Conservation (phyloP, 1,140 invertebrate species). For the Lanistes nyassanus region DNA sequence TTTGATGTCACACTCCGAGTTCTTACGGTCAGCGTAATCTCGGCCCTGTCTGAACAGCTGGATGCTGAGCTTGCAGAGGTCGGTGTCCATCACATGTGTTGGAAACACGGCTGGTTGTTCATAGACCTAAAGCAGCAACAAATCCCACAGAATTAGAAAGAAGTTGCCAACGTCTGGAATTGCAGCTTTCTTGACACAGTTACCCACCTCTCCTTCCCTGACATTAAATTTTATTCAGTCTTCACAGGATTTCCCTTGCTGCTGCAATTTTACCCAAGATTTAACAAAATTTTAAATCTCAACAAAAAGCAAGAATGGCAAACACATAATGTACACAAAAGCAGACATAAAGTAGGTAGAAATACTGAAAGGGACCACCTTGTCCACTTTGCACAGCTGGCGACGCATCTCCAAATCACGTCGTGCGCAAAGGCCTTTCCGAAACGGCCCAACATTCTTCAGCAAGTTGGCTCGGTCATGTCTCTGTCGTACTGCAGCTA, state of each 20-base stretch:
- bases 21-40: slow-evolving; percentile 25
- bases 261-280: no score
- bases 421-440: slow-evolving; percentile 62
- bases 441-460: slow-evolving; percentile 56
- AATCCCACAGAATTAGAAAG: no score
- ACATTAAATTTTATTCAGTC: no score
- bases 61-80: slow-evolving; percentile 58
- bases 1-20: slow-evolving; percentile 19
- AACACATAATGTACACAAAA: not conserved
- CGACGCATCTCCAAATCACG: slow-evolving; percentile 62
- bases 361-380: slow-evolving; percentile 37
- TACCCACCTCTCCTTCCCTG: no score
- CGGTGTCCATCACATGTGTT: slow-evolving; percentile 52
- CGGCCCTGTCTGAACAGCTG: slow-evolving; percentile 51
- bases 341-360: not conserved
- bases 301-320: no score
- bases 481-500: slow-evolving; percentile 37
- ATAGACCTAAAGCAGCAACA: slow-evolving; percentile 42
- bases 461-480: slow-evolving; percentile 51
- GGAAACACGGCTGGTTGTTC: slow-evolving; percentile 50
- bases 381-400: slow-evolving; percentile 61
- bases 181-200: no score
- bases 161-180: no score
- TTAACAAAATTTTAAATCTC: no score
- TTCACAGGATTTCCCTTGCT: no score